Evolutionary conservation across 2,113 vertebrate species (phyloP).

Genomic region (Pomatorhinus ruficollis): DNA sequence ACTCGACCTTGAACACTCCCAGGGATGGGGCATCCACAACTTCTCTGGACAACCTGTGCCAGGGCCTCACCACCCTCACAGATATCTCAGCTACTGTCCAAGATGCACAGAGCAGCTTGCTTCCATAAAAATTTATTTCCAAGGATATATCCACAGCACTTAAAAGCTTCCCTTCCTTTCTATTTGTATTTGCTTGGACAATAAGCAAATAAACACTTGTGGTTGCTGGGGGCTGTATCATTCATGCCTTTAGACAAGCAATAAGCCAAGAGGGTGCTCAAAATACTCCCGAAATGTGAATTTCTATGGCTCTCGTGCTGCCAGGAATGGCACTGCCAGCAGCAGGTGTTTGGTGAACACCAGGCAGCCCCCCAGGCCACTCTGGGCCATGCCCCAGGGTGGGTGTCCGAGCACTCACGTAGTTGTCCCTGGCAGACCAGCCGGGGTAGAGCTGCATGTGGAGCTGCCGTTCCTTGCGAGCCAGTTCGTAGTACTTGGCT

Average conservation of each 20-base stretch:
- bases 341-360: not conserved
- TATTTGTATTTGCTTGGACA: not conserved
- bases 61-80: not conserved
- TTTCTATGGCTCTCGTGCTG: accelerated
- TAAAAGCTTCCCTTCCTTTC: not conserved
- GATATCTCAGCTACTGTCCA: not conserved
- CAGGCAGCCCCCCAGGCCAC: not conserved
- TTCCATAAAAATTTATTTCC: not conserved
- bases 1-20: not conserved
- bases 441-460: conserved; percentile 99
- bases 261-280: not conserved
- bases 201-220: not conserved
- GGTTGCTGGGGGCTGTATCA: not conserved
- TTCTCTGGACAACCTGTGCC: not conserved
- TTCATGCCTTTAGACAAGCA: too few relatives aligned
- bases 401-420: conserved; percentile 78
- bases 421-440: conserved; percentile 98
- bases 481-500: conserved; percentile 98
- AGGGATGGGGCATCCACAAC: not conserved
- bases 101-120: not conserved
- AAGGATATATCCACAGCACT: not conserved
- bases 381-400: not conserved
- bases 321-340: not conserved
- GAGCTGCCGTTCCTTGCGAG: conserved; percentile 96
- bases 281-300: not conserved